Evolutionary conservation across 2,797 vertebrate species (phyloP), one percentile per base, ranked within the genome.

Genomic region (Galaxias olidus): DNA sequence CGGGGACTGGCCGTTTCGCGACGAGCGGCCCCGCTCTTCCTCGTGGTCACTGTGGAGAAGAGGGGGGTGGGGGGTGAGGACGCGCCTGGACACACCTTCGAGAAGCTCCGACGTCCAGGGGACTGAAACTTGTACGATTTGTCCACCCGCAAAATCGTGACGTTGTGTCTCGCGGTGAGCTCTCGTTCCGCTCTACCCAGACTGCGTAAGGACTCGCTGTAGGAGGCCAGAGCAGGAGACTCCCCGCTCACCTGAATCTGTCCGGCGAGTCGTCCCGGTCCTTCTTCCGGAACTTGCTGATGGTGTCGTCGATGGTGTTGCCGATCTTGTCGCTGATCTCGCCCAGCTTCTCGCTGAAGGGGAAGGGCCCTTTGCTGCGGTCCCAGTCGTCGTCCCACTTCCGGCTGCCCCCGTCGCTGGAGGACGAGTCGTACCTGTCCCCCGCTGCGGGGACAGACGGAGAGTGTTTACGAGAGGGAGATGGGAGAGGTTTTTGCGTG

Each of bases 321-420:
- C 97, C 96, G n/a, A 99, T 99, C 88, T 98, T 98, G 88, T 96
- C 96, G 0, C 95, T 94, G 71, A 99, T 95, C 81, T 99, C 97
- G 13, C 96, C 97, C 74, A 98, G 84, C 86, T 97, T 98, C 83
- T 98, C 96, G 45, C 96, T 97, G 90, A 99, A 98, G 30, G 96
- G 96, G 82, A 98, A 99, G 19, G 90, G 78, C 9, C 95, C 89
- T 88, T 96, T 94, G 82, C 79, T 97, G 71, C 89, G 94, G 76
- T 98, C 96, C 96, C 96, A 99, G 66, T 99, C 98, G 8, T 98
- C 95, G 48, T 99, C 97, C 97, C 96, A 99, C 69, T 92, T 96
- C 71, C 90, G 92, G 68, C 88, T 90, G 8, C 54, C 14, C 10
- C n/a, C 47, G 9, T 11, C 40, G 7, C 59, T 15, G 8, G 59